Evolutionary conservation across 2,113 vertebrate species (phyloP).

Genomic region (Gymnorhina tibicen): DNA sequence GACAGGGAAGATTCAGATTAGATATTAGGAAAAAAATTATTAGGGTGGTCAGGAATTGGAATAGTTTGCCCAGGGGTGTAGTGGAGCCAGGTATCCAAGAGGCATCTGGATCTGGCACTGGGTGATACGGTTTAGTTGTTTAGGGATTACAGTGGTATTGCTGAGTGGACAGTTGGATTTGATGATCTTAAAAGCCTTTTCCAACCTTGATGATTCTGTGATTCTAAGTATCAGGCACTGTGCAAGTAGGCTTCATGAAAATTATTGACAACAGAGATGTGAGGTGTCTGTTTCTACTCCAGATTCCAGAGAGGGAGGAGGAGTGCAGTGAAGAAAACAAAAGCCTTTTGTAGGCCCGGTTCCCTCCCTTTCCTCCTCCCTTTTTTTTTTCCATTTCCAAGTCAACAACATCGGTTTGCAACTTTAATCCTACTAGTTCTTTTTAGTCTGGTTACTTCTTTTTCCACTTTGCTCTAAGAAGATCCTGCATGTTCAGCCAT

Average conservation of each 20-base stretch:
- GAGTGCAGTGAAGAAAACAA: neutral
- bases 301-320: neutral
- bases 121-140: neutral
- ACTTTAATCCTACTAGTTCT: neutral
- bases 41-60: neutral
- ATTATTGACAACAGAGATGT: neutral
- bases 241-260: neutral
- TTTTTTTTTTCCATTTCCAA: neutral
- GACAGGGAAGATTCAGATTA: neutral
- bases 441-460: neutral
- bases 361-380: neutral
- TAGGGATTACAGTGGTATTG: neutral
- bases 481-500: neutral
- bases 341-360: neutral
- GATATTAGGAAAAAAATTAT: neutral
- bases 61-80: neutral
- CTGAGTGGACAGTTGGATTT: neutral
- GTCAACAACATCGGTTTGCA: neutral
- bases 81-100: neutral
- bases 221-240: neutral
- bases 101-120: neutral
- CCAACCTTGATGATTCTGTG: neutral
- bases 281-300: neutral
- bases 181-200: neutral
- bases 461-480: neutral